Evolutionary conservation across 64 coral and sea anemone species (phyloP), one percentile per base, ranked within the genome.

Genomic region (Stichodactyla mertensii): DNA sequence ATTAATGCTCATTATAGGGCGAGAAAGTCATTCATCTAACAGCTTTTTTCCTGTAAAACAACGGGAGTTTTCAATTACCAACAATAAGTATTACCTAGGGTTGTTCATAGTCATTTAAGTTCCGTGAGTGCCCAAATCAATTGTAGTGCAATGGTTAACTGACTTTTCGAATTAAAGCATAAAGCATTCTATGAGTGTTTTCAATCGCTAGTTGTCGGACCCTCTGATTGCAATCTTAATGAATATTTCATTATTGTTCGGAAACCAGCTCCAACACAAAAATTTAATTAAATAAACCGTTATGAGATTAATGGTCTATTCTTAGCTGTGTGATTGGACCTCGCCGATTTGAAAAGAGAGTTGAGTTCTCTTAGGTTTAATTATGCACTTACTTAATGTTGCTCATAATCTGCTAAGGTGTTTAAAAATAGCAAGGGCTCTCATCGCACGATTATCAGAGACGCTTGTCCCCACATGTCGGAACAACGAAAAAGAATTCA

Each of bases 401-500:
- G 19, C 7, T 15, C 19, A 61, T n/a, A 20, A 23, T 69, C n/a
- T n/a, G 64, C 19, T 69, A 23, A 69, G n/a, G 6, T 22, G 64
- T 22, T 20, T 22, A 22, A 69, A 69, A 22, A 22, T 69, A 23
- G 4, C 64, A 7, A 5, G n/a, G 18, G 8, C 19, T 9, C 6
- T 6, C 19, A 24, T 61, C 36, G 14, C 56, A 4, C 56, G 1
- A 15, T 11, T 58, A 58, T 15, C 8, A 58, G 14, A 58, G 56
- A 58, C 55, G 64, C 19, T 20, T 22, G 7, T 69, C 59, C 0
- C n/a, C 19, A 11, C 26, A 79, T 79, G 77, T 18, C 77, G 51
- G 77, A 79, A 52, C 77, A 79, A 52, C 51, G 77, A 4, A 79
- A 79, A 52, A 7, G 77, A 79, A 79, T 79, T 5, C 77, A 79